Percentiles rank a stretch among this genome's conserved stretches.
These are phyloP conservation scores for Tenualosa thibaudeaui DNA, from an alignment of 2,797 vertebrate species.

Conservation along the genomic window DNA sequence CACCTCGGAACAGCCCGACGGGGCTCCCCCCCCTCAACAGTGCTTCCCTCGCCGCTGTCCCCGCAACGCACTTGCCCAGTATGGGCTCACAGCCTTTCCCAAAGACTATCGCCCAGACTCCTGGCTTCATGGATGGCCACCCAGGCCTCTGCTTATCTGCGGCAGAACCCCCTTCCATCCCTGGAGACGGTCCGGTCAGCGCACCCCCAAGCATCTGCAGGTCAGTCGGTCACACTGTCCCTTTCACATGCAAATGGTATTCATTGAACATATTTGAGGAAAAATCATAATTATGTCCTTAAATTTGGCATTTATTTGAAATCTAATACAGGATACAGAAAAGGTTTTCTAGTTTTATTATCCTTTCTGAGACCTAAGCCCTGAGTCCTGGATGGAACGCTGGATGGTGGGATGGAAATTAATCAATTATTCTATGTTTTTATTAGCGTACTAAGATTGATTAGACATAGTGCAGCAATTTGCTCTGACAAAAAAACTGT, in stretches of 20 bases:
- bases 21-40: conserved; percentile 83
- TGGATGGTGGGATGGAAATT: too few relatives aligned
- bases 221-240: conserved; percentile 64
- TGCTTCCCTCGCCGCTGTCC: conserved; percentile 77
- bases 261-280: background rate
- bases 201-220: conserved; percentile 96
- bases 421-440: too few relatives aligned
- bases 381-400: too few relatives aligned
- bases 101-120: conserved; percentile 82
- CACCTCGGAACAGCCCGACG: conserved; percentile 84
- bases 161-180: conserved; percentile 77
- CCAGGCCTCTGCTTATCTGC: conserved; percentile 84
- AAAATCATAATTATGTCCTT: background rate
- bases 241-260: background rate
- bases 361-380: too few relatives aligned
- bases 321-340: too few relatives aligned
- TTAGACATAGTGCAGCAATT: too few relatives aligned
- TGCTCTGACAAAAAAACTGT: too few relatives aligned
- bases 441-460: too few relatives aligned
- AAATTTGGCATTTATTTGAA: too few relatives aligned
- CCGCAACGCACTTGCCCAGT: conserved; percentile 82
- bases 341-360: too few relatives aligned
- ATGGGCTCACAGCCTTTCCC: conserved; percentile 85
- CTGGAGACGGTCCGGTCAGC: conserved; percentile 81
- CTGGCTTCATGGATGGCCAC: conserved; percentile 86